phyloP scores from a whole-genome alignment of 2,888 invertebrate genomes.

The Chorisops tibialis region DNA sequence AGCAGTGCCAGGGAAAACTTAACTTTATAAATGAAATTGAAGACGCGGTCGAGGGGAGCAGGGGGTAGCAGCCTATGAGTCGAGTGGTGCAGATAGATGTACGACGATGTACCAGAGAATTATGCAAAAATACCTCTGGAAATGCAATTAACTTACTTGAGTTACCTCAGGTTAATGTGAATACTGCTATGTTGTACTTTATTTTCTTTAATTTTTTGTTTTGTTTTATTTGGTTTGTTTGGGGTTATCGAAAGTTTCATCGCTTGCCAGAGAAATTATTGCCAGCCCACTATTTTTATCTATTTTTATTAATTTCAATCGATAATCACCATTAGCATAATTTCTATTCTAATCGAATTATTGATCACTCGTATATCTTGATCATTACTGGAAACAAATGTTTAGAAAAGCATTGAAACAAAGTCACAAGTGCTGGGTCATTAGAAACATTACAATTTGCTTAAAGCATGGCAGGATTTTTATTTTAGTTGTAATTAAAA shows the following conservation, averaged over 20 bases:
- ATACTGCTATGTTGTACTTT: slow-evolving; percentile 4
- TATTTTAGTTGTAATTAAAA: too few relatives aligned
- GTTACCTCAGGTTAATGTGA: slow-evolving; percentile 25
- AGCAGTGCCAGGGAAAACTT: slow-evolving; percentile 17
- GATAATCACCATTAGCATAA: too few relatives aligned
- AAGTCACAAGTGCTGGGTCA: too few relatives aligned
- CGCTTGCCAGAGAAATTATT: neutral
- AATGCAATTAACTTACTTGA: slow-evolving; percentile 26
- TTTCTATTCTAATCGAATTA: too few relatives aligned
- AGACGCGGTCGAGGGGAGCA: slow-evolving; percentile 6
- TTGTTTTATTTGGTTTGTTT: slow-evolving; percentile 18
- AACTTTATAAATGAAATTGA: slow-evolving; percentile 12
- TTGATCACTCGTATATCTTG: too few relatives aligned
- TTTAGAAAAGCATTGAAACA: too few relatives aligned
- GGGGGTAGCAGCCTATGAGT: neutral
- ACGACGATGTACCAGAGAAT: slow-evolving; percentile 19
- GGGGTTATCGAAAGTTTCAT: slow-evolving; percentile 25
- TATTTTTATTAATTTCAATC: too few relatives aligned
- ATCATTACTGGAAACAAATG: too few relatives aligned
- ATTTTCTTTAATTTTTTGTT: neutral
- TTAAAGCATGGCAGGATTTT: too few relatives aligned
- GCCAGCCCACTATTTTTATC: too few relatives aligned
- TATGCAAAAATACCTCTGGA: slow-evolving; percentile 24
- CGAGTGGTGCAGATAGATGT: slow-evolving; percentile 19
- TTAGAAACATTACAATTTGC: too few relatives aligned